A percentile compares a stretch with the other conserved stretches of the same genome.
phyloP scores from a whole-genome alignment of 1,140 invertebrate genomes.

The Araneus ventricosus region DNA sequence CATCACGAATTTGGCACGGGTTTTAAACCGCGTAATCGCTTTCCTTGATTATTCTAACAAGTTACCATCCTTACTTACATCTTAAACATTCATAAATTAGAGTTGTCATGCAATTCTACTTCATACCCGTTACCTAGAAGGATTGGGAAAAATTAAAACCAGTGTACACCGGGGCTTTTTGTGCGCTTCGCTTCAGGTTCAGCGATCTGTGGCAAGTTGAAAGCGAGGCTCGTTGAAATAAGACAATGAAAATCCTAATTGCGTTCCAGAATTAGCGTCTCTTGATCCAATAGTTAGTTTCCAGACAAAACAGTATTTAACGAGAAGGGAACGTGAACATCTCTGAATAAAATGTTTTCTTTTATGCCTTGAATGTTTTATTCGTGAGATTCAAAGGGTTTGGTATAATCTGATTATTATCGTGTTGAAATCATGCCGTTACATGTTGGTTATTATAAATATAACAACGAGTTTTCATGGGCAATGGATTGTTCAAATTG shows the following conservation, averaged over 20 bases:
- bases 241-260: constrained; percentile 35
- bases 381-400: constrained; percentile 22
- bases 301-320: constrained; percentile 6
- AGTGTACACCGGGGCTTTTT: neutral
- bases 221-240: neutral
- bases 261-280: constrained; percentile 6
- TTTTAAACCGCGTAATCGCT: constrained; percentile 7
- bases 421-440: neutral
- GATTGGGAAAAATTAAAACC: neutral
- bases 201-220: constrained; percentile 26
- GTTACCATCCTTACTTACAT: constrained; percentile 1
- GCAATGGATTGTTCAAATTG: no score
- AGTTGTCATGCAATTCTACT: neutral
- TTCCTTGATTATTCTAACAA: neutral
- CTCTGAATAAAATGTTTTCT: constrained; percentile 25
- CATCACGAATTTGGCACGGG: neutral
- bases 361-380: constrained; percentile 26
- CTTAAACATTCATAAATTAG: neutral
- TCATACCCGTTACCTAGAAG: neutral
- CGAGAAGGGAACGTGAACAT: neutral
- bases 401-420: constrained; percentile 2
- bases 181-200: constrained; percentile 28
- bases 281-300: constrained; percentile 4
- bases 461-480: no score
- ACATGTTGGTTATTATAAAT: neutral